A percentile compares a stretch with the other conserved stretches of the same genome.
Conservation (phyloP, 2,113 vertebrate genomes). For the Terrapene triunguis region DNA sequence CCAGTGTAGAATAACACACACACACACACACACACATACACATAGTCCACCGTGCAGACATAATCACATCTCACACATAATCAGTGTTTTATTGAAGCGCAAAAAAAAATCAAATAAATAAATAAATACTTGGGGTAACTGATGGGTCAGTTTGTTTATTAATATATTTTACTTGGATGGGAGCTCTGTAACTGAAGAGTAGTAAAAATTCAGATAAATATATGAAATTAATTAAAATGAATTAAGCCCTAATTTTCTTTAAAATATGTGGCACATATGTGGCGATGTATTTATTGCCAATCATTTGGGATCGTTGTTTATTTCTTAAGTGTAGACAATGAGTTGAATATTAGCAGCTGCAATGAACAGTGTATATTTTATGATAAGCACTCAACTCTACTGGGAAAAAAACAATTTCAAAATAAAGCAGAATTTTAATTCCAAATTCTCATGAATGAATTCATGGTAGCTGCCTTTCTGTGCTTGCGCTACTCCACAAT, state of each 20-base stretch:
- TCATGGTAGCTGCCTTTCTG: neutral
- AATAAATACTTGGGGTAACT: neutral
- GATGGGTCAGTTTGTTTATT: neutral
- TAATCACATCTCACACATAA: neutral
- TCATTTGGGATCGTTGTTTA: neutral
- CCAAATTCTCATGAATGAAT: neutral
- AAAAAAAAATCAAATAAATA: neutral
- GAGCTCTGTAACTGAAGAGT: no score
- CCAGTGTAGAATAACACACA: fast-evolving
- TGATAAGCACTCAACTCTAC: neutral
- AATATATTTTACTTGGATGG: neutral
- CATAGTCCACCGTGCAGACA: neutral
- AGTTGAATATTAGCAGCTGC: neutral
- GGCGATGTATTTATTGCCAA: neutral
- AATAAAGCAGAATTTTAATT: neutral
- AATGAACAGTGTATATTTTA: neutral
- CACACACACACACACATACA: fast-evolving
- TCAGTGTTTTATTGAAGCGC: fast-evolving
- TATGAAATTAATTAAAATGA: neutral
- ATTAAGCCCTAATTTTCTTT: neutral
- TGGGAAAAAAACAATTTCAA: neutral
- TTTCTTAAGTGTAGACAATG: neutral
- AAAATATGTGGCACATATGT: neutral
- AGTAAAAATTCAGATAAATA: neutral
- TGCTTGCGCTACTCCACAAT: neutral